Evolutionary conservation across 2,797 vertebrate species (phyloP), one percentile per base, ranked within the genome.

Genomic region (Setipinna tenuifilis): DNA sequence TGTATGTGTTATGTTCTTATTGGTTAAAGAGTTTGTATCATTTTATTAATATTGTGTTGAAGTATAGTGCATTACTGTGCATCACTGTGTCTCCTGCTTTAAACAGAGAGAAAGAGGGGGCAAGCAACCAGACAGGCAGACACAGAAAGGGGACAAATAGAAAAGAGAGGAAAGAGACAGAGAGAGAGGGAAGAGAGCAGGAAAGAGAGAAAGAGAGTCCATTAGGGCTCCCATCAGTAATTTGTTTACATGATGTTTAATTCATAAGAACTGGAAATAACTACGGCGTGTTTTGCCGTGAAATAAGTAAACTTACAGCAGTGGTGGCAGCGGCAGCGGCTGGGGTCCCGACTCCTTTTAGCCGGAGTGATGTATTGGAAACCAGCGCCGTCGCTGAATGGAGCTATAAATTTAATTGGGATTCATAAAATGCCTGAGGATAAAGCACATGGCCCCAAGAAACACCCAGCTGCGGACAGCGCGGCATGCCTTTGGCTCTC

Each of bases 81-180:
- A 54, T 3, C 3, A 14, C 9, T 54, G 50, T 54, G 50, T 54
- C 50, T 14, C 50, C 50, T 54, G 50, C 50, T 10, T 7, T 54
- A 7, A 54, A 14, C 2, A 78, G 4, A 58, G 2, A 25, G 44
- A 44, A 1, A 41, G 31, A 9, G 46, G 35, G 61, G 35, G 35
- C 35, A 41, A 41, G 35, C 35, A 41, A 41, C 35, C 35, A 82
- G 28, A 65, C 28, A 86, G 25, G 54, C 14, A 21, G 35, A 78
- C 31, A 78, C 2, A 92, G 62, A 93, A 82, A 35, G 84, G 86
- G 71, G 93, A 58, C 90, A 0, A 4, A 0, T 57, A 6, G 41
- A 41, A 35, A 44, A 48, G 46, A 48, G 46, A 10, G 46, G 50
- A 54, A 14, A 54, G 16, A 83, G 21, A 65, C 1, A 80, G 16